These are phyloP conservation scores for Dryomyza anilis DNA, from an alignment of 2,888 invertebrate genomes.

Conservation along the genomic window DNA sequence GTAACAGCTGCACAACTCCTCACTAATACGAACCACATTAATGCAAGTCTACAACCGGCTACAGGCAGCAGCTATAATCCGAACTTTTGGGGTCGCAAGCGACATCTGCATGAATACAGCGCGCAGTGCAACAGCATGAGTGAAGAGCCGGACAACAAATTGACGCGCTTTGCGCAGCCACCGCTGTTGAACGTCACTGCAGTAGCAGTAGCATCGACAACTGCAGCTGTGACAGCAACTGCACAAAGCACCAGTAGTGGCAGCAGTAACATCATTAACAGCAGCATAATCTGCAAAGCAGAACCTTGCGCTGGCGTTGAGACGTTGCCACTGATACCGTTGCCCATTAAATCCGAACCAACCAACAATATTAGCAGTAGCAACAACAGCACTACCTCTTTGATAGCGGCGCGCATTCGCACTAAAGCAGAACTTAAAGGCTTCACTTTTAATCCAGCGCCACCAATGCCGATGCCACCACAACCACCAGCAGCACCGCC, in stretches of 20 bases:
- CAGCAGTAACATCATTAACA: neutral
- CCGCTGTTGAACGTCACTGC: constrained; percentile 19
- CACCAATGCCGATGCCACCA: constrained; percentile 38
- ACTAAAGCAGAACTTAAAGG: constrained; percentile 86
- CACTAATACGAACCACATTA: neutral
- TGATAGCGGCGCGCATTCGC: constrained; percentile 74
- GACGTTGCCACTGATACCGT: neutral
- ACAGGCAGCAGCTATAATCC: no score
- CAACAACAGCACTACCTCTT: no score
- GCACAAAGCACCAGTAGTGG: no score
- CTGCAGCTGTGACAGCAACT: constrained; percentile 2
- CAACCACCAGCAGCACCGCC: no score
- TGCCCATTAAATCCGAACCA: constrained; percentile 58
- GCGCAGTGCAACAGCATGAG: constrained; percentile 24
- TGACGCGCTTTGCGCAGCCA: constrained; percentile 36
- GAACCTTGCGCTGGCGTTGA: neutral
- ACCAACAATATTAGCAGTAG: no score
- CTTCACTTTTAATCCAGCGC: constrained; percentile 48
- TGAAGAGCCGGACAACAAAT: constrained; percentile 40
- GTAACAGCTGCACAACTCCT: no score
- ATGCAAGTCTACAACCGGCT: constrained; percentile 13
- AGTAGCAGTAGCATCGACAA: constrained; percentile 21
- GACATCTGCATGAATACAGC: constrained; percentile 52
- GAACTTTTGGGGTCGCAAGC: constrained; percentile 50
- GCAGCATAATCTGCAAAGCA: neutral